Percentiles rank a stretch among this genome's conserved stretches.
These are phyloP conservation scores for Apteryx mantelli DNA, from an alignment of 2,113 vertebrate genomes.

Conservation along the genomic window DNA sequence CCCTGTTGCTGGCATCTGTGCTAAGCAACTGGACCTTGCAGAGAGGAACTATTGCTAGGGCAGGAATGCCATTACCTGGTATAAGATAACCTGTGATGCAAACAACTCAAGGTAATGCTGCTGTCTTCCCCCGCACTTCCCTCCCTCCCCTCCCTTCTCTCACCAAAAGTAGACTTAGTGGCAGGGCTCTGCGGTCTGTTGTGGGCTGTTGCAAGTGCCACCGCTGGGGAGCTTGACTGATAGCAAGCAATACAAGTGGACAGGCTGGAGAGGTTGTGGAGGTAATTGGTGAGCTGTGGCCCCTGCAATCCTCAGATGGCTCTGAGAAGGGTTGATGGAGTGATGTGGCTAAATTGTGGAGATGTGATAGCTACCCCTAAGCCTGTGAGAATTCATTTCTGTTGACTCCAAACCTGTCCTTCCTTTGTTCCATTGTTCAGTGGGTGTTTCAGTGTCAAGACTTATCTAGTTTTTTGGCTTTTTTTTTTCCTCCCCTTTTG, in stretches of 20 bases:
- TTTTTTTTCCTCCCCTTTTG: background rate
- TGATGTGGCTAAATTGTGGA: background rate
- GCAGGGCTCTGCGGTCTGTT: background rate
- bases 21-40: too few relatives aligned
- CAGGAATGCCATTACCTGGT: background rate
- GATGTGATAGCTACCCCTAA: background rate
- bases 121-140: background rate
- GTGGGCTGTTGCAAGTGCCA: background rate
- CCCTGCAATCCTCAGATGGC: background rate
- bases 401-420: background rate
- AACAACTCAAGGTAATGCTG: background rate
- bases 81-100: background rate
- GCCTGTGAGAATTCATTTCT: background rate
- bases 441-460: background rate
- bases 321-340: background rate
- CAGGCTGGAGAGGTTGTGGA: background rate
- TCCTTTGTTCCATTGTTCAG: background rate
- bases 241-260: background rate
- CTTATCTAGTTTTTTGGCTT: background rate
- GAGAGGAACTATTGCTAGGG: background rate
- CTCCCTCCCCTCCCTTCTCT: rapidly evolving
- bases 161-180: background rate
- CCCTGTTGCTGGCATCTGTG: background rate
- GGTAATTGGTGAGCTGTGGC: background rate
- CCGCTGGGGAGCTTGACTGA: rapidly evolving